These are phyloP conservation scores for Scaptomyza graminum DNA, from an alignment of 1,140 invertebrate genomes.

Conservation along the genomic window DNA sequence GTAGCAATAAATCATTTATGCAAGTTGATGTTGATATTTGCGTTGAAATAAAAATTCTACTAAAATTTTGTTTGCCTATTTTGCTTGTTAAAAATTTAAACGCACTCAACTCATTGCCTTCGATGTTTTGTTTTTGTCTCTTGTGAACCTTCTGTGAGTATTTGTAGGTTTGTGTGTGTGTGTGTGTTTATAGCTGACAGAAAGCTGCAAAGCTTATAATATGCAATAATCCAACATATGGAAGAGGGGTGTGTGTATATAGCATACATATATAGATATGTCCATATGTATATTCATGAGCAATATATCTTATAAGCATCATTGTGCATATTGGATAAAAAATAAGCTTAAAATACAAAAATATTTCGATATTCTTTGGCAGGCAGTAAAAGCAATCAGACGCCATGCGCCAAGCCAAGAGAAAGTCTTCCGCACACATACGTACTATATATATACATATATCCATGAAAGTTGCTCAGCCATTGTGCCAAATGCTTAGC, in stretches of 20 bases:
- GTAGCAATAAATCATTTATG: constrained; percentile 80
- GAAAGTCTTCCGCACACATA: constrained; percentile 3
- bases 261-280: too few species aligned
- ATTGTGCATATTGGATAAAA: constrained; percentile 82
- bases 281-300: constrained; percentile 75
- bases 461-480: constrained; percentile 35
- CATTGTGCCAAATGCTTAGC: constrained; percentile 72
- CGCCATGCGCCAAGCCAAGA: constrained; percentile 64
- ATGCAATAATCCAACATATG: constrained; percentile 72
- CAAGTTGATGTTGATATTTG: constrained; percentile 73
- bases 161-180: neutral
- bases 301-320: constrained; percentile 80
- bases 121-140: constrained; percentile 38
- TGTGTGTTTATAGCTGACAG: neutral
- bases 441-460: constrained; percentile 10
- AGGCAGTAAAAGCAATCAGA: constrained; percentile 71
- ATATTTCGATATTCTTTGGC: constrained; percentile 62
- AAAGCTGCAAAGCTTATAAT: constrained; percentile 69
- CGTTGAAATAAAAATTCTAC: constrained; percentile 69
- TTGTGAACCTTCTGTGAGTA: constrained; percentile 43
- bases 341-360: constrained; percentile 79
- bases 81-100: constrained; percentile 77
- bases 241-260: constrained; percentile 20
- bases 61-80: constrained; percentile 76
- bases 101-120: constrained; percentile 37